Evolutionary conservation across 2,113 vertebrate genomes (phyloP).

Genomic region (Edolisoma coerulescens): DNA sequence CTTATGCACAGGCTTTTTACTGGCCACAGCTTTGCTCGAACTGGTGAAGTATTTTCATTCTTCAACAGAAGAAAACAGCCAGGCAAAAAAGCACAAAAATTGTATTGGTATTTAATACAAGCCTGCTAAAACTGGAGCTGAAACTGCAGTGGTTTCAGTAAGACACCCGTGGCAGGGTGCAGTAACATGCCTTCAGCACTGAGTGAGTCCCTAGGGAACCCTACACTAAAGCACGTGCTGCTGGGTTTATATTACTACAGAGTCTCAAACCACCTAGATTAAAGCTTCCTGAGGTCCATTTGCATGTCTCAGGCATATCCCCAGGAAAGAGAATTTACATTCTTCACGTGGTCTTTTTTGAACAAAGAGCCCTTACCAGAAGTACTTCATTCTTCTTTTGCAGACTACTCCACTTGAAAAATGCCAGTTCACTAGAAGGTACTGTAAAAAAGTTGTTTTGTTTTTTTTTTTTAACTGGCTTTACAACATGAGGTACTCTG

Average conservation of each 20-base stretch:
- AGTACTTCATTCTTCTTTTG: not conserved
- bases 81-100: not conserved
- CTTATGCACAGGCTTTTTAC: not conserved
- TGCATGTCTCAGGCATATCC: fast-evolving
- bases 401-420: not conserved
- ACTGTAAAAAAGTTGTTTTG: not conserved
- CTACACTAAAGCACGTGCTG: fast-evolving
- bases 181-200: not conserved
- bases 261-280: not conserved
- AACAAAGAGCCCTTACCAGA: not conserved
- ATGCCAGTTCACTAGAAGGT: not conserved
- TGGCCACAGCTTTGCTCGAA: not conserved
- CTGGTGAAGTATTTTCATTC: not conserved
- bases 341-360: not conserved
- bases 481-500: not conserved
- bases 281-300: not conserved
- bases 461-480: too few relatives aligned
- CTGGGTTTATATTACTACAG: not conserved
- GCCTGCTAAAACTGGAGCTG: not conserved
- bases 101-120: not conserved
- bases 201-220: not conserved
- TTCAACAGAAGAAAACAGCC: not conserved
- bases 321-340: not conserved
- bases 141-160: not conserved
- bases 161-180: not conserved